phyloP scores from a whole-genome alignment of 1,140 invertebrate genomes.

The Monomorium pharaonis region DNA sequence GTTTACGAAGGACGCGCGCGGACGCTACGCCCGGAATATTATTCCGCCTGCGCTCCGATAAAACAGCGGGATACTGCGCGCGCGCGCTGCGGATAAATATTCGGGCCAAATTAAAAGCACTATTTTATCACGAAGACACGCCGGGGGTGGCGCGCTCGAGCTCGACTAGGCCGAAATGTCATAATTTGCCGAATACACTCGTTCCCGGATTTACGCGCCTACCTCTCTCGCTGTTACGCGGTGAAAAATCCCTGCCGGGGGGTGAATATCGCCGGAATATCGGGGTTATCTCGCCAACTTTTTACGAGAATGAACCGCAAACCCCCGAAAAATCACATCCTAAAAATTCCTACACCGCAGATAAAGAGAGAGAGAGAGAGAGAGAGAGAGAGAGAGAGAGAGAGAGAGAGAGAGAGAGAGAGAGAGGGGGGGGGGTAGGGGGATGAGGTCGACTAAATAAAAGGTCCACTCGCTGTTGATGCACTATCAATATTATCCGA shows the following conservation, averaged over 20 bases:
- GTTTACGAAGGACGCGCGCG: constrained; percentile 68
- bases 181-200: constrained; percentile 62
- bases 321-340: neutral
- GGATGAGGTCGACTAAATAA: neutral
- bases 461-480: neutral
- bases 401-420: no score
- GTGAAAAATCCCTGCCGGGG: constrained; percentile 20
- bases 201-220: constrained; percentile 38
- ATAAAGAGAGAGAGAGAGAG: no score
- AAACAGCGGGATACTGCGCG: constrained; percentile 67
- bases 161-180: constrained; percentile 54
- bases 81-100: constrained; percentile 71
- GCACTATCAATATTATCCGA: neutral
- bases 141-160: neutral
- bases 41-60: constrained; percentile 64
- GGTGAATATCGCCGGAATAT: constrained; percentile 39
- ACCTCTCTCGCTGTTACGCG: constrained; percentile 17
- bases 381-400: no score
- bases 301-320: neutral
- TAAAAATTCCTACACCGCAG: neutral
- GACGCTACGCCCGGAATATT: constrained; percentile 71
- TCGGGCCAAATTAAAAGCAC: constrained; percentile 70
- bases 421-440: no score
- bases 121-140: constrained; percentile 64
- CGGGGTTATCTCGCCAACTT: constrained; percentile 8